A percentile compares a stretch with the other conserved stretches of the same genome.
These are phyloP conservation scores for Ancistrus triradiatus DNA, from an alignment of 2,113 vertebrate species.

Conservation along the genomic window DNA sequence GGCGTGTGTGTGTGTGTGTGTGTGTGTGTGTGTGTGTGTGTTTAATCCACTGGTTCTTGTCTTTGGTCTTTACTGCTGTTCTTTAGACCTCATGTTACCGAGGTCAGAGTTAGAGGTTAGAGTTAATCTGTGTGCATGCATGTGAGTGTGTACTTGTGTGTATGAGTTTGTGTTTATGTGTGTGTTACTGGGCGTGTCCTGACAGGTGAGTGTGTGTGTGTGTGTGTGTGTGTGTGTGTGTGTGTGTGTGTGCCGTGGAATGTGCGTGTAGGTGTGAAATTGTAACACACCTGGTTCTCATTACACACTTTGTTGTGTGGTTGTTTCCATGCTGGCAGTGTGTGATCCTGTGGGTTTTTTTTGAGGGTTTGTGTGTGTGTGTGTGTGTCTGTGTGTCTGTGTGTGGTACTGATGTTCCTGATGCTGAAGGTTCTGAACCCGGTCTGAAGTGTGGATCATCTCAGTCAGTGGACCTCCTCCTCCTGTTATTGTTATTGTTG, in stretches of 20 bases:
- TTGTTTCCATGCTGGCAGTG: too few species aligned
- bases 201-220: neutral
- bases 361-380: slow-evolving; percentile 22
- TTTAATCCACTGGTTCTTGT: too few species aligned
- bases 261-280: neutral
- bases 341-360: too few species aligned
- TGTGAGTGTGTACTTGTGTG: neutral
- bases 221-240: slow-evolving; percentile 3
- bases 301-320: too few species aligned
- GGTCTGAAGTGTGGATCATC: too few species aligned
- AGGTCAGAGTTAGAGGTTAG: neutral
- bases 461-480: too few species aligned
- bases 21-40: neutral
- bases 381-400: neutral
- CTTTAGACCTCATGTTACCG: too few species aligned
- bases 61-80: too few species aligned
- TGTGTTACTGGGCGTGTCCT: neutral
- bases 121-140: slow-evolving; percentile 10
- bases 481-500: too few species aligned
- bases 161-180: neutral
- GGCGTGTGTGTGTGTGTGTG: neutral
- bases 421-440: too few species aligned
- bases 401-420: too few species aligned
- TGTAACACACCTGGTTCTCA: too few species aligned
- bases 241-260: neutral